These are phyloP conservation scores for Drosophila pruinosa DNA, from an alignment of 1,140 invertebrate species.

Conservation along the genomic window DNA sequence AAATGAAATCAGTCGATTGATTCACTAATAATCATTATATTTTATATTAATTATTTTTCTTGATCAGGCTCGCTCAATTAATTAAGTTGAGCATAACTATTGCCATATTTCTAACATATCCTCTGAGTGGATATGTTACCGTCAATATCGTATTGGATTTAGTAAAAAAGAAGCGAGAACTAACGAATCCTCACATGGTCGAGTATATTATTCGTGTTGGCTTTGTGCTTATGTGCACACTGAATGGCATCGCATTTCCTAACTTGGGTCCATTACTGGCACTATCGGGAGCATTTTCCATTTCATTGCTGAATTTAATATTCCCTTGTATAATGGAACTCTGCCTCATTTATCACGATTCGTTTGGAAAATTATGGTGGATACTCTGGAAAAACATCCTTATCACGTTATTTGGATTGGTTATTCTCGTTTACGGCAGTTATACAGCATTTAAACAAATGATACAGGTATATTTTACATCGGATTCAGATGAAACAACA, in stretches of 20 bases:
- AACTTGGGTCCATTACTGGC: conserved; percentile 50
- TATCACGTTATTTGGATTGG: conserved; percentile 16
- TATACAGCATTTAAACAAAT: conserved; percentile 15
- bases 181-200: conserved; percentile 1
- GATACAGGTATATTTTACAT: not conserved
- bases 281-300: conserved; percentile 46
- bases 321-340: conserved; percentile 48
- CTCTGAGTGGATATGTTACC: conserved; percentile 45
- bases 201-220: conserved; percentile 12
- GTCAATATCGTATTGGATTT: conserved; percentile 43
- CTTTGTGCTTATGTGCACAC: conserved; percentile 2
- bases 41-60: not conserved
- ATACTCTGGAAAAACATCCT: conserved; percentile 39
- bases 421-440: conserved; percentile 31
- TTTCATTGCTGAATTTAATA: conserved; percentile 51
- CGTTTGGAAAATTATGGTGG: conserved; percentile 38
- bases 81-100: conserved; percentile 20
- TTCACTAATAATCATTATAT: too few species aligned
- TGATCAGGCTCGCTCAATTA: conserved; percentile 19
- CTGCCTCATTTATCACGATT: conserved; percentile 32
- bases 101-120: conserved; percentile 43
- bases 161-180: not conserved
- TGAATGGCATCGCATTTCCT: conserved; percentile 39
- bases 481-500: not conserved
- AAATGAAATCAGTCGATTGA: too few species aligned